Evolutionary conservation across 2,888 invertebrate species (phyloP), one percentile per base, ranked within the genome.

Genomic region (Cephonodes hylas): DNA sequence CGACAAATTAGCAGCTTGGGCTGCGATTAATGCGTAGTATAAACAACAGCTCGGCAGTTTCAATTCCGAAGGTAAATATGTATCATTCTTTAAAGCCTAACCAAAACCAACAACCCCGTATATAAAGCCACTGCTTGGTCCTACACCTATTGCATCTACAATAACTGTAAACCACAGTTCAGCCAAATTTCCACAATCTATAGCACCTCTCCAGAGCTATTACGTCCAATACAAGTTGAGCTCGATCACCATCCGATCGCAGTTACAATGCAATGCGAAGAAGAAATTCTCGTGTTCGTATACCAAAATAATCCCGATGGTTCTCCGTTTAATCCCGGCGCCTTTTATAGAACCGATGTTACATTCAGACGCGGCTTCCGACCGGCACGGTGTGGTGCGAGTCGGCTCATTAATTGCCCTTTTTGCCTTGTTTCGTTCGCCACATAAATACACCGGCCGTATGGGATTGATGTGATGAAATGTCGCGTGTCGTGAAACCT

Each of bases 231-330:
- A 38, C 38, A n/a, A n/a, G n/a, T n/a, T 38, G 38, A 38, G 38
- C 38, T 38, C 38, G 13, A 38, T 38, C 13, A n/a, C 38, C 22
- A 25, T 53, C 23, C 20, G 31, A 56, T 31, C n/a, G n/a, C n/a
- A 42, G 22, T 71, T 72, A 69, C 70, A 68, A 73, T 73, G 69
- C 75, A 75, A 70, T 67, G 71, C 64, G 65, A 66, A 58, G 57
- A 64, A 38, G 67, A 65, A 68, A 72, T 63, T 63, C 38, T 22
- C 56, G 38, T 42, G 27, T 23, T 46, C 20, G 48, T 60, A 57
- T 46, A 64, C 64, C 34, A 64, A 64, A 64, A 64, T 64, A 64
- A 60, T 61, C 53, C 62, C 25, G 45, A 45, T 42, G 58, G 44
- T 58, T n/a, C 48, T 48, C 58, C 62, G 44, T 60, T 64, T 63